phyloP scores from a whole-genome alignment of 1,140 invertebrate species.

The Scaptomyza hsui region DNA sequence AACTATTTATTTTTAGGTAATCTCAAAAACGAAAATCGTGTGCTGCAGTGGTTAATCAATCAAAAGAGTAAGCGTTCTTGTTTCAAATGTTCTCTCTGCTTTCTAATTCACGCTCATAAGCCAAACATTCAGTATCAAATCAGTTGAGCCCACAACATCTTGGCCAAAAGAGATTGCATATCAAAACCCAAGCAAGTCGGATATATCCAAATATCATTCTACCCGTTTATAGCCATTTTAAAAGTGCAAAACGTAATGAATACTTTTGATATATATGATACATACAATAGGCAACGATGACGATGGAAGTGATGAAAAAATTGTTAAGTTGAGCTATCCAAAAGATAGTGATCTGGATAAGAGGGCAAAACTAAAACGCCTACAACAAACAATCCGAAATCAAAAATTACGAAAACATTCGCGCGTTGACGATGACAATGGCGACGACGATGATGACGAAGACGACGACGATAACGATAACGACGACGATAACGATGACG shows the following conservation, averaged over 20 bases:
- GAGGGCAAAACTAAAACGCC: conserved; percentile 63
- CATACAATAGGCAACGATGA: conserved; percentile 83
- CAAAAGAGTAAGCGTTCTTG: conserved; percentile 93
- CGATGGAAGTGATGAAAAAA: conserved; percentile 84
- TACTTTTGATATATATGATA: conserved; percentile 78
- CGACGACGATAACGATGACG: conserved; percentile 56
- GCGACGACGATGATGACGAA: conserved; percentile 71
- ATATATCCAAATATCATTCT: conserved; percentile 63
- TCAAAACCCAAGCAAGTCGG: conserved; percentile 41
- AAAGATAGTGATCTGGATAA: conserved; percentile 77
- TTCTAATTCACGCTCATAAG: conserved; percentile 75
- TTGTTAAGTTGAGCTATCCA: conserved; percentile 84
- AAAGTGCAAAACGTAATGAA: conserved; percentile 67
- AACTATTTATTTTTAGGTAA: conserved; percentile 89
- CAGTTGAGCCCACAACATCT: conserved; percentile 50
- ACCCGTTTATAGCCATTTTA: conserved; percentile 53
- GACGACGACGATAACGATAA: conserved; percentile 80
- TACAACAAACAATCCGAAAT: conserved; percentile 77
- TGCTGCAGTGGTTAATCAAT: conserved; percentile 97
- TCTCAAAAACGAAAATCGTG: conserved; percentile 97
- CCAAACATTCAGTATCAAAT: conserved; percentile 66
- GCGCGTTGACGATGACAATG: conserved; percentile 25
- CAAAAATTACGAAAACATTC: conserved; percentile 71
- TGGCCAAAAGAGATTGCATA: conserved; percentile 41
- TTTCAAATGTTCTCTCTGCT: conserved; percentile 74